Conservation (phyloP, 1,140 invertebrate genomes). For the Manduca sexta region DNA sequence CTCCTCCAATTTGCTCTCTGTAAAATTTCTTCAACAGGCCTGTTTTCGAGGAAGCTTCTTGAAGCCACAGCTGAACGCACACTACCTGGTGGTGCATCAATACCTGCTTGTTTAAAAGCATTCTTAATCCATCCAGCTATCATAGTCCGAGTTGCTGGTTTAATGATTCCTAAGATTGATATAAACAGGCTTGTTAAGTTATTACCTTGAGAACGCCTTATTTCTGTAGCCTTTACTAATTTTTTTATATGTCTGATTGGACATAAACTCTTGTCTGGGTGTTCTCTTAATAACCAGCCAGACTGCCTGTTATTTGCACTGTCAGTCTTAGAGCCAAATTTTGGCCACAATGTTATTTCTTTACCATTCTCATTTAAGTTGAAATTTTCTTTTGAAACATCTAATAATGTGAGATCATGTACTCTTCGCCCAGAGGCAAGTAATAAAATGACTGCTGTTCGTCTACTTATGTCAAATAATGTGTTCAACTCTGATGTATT, state of each 20-base stretch:
- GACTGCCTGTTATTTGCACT: constrained; percentile 9
- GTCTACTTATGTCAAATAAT: constrained; percentile 24
- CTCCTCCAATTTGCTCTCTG: no score
- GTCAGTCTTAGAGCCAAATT: constrained; percentile 43
- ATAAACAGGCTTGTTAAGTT: constrained; percentile 11
- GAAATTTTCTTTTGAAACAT: constrained; percentile 23
- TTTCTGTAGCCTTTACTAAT: not conserved
- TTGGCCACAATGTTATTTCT: constrained; percentile 30
- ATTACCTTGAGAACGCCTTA: not conserved
- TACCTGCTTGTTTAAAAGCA: constrained; percentile 9
- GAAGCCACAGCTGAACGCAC: no score
- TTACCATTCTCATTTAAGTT: constrained; percentile 6
- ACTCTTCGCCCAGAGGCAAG: constrained; percentile 28
- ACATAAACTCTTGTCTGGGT: constrained; percentile 1
- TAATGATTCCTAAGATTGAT: constrained; percentile 6
- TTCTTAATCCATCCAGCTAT: constrained; percentile 16
- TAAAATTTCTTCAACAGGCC: not conserved
- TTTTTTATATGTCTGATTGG: constrained; percentile 5
- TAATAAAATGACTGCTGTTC: constrained; percentile 27
- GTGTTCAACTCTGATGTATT: not conserved
- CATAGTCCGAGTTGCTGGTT: constrained; percentile 11
- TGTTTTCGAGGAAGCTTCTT: not conserved
- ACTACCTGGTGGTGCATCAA: no score
- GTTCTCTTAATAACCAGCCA: constrained; percentile 9
- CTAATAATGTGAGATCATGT: no score